A percentile compares a stretch with the other conserved stretches of the same genome.
phyloP scores from a whole-genome alignment of 2,888 invertebrate genomes.

The Tuta absoluta region DNA sequence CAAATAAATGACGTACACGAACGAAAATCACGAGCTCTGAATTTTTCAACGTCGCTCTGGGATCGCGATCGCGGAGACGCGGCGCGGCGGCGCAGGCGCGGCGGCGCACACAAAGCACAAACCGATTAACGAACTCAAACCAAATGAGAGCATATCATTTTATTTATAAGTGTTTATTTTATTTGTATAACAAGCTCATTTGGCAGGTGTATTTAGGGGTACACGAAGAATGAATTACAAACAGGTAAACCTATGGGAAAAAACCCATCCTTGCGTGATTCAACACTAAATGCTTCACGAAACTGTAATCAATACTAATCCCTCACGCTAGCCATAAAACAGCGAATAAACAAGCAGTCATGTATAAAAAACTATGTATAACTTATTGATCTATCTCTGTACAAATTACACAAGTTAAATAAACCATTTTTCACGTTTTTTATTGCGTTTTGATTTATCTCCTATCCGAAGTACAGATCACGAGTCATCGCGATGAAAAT shows the following conservation, averaged over 20 bases:
- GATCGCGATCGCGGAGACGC: constrained; percentile 56
- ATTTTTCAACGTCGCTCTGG: constrained; percentile 74
- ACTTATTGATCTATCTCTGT: constrained; percentile 15
- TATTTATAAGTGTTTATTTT: constrained; percentile 52
- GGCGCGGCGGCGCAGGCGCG: constrained; percentile 42
- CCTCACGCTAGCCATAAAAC: constrained; percentile 15
- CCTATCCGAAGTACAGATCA: constrained; percentile 55
- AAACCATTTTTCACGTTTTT: constrained; percentile 24
- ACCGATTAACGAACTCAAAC: constrained; percentile 69
- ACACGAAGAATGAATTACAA: constrained; percentile 4
- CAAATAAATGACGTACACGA: constrained; percentile 75
- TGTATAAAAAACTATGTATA: constrained; percentile 9
- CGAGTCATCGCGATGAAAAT: constrained; percentile 71
- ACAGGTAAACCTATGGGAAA: neutral
- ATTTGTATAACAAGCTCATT: constrained; percentile 34
- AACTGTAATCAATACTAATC: constrained; percentile 41
- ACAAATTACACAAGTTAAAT: constrained; percentile 20
- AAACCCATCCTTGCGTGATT: neutral
- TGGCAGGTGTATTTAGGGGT: constrained; percentile 12
- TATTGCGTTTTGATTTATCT: constrained; percentile 47
- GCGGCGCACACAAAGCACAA: constrained; percentile 69
- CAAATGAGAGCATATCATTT: constrained; percentile 67
- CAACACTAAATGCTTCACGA: constrained; percentile 5
- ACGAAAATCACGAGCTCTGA: constrained; percentile 74
- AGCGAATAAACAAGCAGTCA: constrained; percentile 8